These are phyloP conservation scores for Hyles lineata DNA, from an alignment of 2,888 invertebrate species.

Conservation along the genomic window DNA sequence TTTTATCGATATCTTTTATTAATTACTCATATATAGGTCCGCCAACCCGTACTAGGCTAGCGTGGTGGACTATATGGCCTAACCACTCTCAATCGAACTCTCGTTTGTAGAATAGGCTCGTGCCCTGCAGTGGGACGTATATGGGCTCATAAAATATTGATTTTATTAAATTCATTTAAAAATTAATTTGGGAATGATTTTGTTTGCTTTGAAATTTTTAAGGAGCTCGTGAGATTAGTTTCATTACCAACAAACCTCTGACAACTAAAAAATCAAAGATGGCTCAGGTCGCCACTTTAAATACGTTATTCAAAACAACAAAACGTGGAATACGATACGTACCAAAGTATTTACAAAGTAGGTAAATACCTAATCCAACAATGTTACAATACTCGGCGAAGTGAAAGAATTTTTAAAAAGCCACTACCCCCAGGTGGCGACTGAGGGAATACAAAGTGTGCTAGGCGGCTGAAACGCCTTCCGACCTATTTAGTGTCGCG, in stretches of 20 bases:
- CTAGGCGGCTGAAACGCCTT: slow-evolving; percentile 66
- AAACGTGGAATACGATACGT: background rate
- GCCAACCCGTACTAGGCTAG: too few species aligned
- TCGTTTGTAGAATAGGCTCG: too few species aligned
- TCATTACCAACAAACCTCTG: too few species aligned
- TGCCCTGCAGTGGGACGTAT: too few species aligned
- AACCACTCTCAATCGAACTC: too few species aligned
- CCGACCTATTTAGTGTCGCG: slow-evolving; percentile 57
- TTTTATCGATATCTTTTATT: background rate
- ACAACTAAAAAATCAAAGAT: too few species aligned
- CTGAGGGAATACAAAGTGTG: slow-evolving; percentile 80
- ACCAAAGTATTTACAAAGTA: slow-evolving; percentile 27
- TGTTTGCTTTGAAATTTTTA: too few species aligned
- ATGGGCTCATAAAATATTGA: too few species aligned
- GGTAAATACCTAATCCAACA: slow-evolving; percentile 27
- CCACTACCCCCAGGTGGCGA: slow-evolving; percentile 75
- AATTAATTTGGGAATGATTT: too few species aligned
- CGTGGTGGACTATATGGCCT: too few species aligned
- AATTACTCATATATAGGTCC: background rate
- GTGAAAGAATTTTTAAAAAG: slow-evolving; percentile 70
- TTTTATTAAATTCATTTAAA: background rate
- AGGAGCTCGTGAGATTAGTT: too few species aligned
- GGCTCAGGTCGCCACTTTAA: background rate
- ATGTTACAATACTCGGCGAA: slow-evolving; percentile 50
- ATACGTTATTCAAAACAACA: background rate